phyloP scores from a whole-genome alignment of 2,888 invertebrate genomes.

The Prosapia bicincta region DNA sequence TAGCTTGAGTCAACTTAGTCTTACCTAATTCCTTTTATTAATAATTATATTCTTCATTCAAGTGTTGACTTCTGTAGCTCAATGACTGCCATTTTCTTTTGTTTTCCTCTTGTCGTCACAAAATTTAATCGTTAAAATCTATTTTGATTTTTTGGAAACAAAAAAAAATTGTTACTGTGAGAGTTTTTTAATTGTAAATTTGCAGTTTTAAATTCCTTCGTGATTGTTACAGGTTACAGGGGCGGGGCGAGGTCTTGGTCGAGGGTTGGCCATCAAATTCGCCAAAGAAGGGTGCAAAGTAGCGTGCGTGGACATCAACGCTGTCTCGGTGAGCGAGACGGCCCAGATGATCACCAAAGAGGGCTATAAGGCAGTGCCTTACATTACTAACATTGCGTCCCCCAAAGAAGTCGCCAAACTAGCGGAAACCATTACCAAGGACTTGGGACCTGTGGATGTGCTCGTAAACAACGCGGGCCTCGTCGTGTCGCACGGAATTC shows the following conservation, averaged over 20 bases:
- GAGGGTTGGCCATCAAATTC: constrained; percentile 46
- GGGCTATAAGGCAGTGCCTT: constrained; percentile 27
- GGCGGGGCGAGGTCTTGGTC: constrained; percentile 49
- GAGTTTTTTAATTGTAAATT: no score
- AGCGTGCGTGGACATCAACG: constrained; percentile 33
- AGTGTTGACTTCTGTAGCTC: no score
- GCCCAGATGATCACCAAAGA: constrained; percentile 32
- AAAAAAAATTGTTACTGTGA: no score
- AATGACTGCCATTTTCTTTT: no score
- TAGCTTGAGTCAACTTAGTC: no score
- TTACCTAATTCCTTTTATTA: no score
- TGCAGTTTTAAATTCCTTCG: no score
- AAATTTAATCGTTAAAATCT: no score
- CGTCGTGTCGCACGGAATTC: constrained; percentile 23
- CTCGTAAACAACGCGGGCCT: constrained; percentile 38
- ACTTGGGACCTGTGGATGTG: constrained; percentile 34
- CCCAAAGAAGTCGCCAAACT: constrained; percentile 27
- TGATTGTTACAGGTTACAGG: constrained; percentile 47
- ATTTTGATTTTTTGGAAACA: no score
- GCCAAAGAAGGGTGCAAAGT: constrained; percentile 43
- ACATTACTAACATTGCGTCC: constrained; percentile 33
- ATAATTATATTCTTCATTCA: no score
- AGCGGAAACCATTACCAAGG: constrained; percentile 26
- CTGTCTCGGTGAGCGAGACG: constrained; percentile 24
- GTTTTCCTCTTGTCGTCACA: no score